These are phyloP conservation scores for Drosophila anomelani DNA, from an alignment of 2,888 invertebrate genomes.

Conservation along the genomic window DNA sequence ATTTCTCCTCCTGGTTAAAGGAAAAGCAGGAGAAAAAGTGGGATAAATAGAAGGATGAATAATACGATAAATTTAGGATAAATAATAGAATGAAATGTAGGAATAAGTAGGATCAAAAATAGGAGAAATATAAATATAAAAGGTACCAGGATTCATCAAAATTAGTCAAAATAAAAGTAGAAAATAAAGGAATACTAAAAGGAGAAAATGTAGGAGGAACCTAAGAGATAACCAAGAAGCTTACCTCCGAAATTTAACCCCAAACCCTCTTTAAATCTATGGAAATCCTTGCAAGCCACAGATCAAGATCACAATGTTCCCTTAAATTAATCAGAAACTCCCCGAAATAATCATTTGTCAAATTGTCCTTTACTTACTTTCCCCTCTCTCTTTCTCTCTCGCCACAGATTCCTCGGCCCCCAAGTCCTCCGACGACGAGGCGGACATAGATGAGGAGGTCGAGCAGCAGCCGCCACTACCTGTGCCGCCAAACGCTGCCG, in stretches of 20 bases:
- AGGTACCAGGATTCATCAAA: not conserved
- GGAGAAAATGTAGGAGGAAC: not conserved
- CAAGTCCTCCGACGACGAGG: conserved; percentile 86
- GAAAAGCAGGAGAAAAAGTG: not conserved
- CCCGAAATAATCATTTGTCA: not conserved
- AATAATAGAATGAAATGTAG: not conserved
- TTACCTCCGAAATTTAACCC: not conserved
- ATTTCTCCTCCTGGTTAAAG: not conserved
- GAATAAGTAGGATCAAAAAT: not conserved
- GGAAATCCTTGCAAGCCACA: not conserved
- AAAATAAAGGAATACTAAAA: too few species aligned
- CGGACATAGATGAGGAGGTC: conserved; percentile 70
- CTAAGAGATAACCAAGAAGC: too few species aligned
- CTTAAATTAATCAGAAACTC: not conserved
- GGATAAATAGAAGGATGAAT: not conserved
- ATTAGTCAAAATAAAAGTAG: too few species aligned
- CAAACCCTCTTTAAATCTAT: not conserved
- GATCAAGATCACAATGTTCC: not conserved
- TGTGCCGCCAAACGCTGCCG: not conserved
- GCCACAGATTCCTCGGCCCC: conserved; percentile 86
- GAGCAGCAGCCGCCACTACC: conserved; percentile 44
- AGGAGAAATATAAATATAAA: too few species aligned
- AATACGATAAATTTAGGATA: not conserved
- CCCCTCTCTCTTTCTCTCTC: too few species aligned
- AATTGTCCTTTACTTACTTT: not conserved